phyloP scores from a whole-genome alignment of 92 coral and sea anemone species.

The Montipora capitata region DNA sequence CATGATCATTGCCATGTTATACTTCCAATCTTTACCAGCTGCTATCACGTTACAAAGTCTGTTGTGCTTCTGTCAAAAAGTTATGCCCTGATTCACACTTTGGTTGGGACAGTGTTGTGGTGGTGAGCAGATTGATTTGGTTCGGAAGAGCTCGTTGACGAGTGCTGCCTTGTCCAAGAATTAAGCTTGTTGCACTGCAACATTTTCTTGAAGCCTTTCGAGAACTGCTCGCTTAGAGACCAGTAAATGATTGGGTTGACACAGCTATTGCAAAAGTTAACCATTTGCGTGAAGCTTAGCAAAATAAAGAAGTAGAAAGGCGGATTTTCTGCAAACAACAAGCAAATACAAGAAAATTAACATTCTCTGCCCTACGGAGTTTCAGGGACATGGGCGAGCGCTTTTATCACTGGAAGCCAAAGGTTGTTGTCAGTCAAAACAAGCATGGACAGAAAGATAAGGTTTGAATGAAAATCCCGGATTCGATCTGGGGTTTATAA shows the following conservation, averaged over 20 bases:
- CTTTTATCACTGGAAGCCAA: too few species aligned
- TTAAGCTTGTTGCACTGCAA: constrained; percentile 85
- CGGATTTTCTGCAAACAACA: constrained; percentile 21
- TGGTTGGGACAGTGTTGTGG: constrained; percentile 12
- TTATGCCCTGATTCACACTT: constrained; percentile 13
- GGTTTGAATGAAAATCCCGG: too few species aligned
- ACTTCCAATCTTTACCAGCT: too few species aligned
- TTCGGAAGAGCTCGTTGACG: constrained; percentile 85
- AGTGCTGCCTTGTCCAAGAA: constrained; percentile 68
- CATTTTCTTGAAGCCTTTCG: constrained; percentile 91
- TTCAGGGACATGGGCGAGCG: background rate
- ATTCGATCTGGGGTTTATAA: too few species aligned
- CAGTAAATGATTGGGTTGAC: constrained; percentile 97
- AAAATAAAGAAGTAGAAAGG: constrained; percentile 17
- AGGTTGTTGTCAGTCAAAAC: too few species aligned
- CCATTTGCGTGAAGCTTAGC: constrained; percentile 68
- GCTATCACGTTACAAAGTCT: too few species aligned
- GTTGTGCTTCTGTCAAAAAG: too few species aligned
- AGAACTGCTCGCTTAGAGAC: constrained; percentile 95
- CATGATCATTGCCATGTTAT: too few species aligned
- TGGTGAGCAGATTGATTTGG: constrained; percentile 38
- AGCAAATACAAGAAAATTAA: background rate
- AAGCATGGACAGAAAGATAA: too few species aligned
- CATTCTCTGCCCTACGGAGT: background rate
- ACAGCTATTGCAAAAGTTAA: constrained; percentile 93